Conservation (phyloP, 2,888 invertebrate genomes). For the Scaptomyza tumidula region DNA sequence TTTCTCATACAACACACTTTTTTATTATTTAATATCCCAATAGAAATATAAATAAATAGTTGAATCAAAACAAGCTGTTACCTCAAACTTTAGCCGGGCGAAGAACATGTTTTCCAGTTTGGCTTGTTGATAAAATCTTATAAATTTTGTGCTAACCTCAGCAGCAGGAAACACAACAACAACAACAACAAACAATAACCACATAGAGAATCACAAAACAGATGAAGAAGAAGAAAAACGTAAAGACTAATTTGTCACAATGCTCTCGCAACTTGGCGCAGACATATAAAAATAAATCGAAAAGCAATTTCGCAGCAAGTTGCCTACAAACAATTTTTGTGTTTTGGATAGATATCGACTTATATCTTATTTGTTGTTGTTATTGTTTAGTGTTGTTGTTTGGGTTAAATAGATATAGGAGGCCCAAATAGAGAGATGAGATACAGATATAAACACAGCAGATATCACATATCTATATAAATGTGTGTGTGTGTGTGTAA, state of each 20-base stretch:
- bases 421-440: slow-evolving; percentile 61
- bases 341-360: slow-evolving; percentile 50
- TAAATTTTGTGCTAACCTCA: slow-evolving; percentile 43
- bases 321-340: slow-evolving; percentile 51
- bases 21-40: background rate
- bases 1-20: background rate
- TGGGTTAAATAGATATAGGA: slow-evolving; percentile 65
- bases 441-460: slow-evolving; percentile 62
- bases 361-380: slow-evolving; percentile 1
- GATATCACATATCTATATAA: slow-evolving; percentile 41
- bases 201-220: slow-evolving; percentile 27
- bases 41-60: background rate
- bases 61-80: slow-evolving; percentile 10
- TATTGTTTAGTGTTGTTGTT: slow-evolving; percentile 27
- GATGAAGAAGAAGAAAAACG: slow-evolving; percentile 27
- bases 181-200: slow-evolving; percentile 17
- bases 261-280: slow-evolving; percentile 74
- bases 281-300: slow-evolving; percentile 76
- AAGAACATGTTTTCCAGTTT: slow-evolving; percentile 10
- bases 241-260: slow-evolving; percentile 76
- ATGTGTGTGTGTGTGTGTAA: slow-evolving; percentile 1
- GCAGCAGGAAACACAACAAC: slow-evolving; percentile 21
- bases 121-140: slow-evolving; percentile 34
- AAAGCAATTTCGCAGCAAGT: slow-evolving; percentile 74
- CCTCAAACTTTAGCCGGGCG: background rate